phyloP scores from a whole-genome alignment of 2,888 invertebrate species.

The Spodoptera littoralis region DNA sequence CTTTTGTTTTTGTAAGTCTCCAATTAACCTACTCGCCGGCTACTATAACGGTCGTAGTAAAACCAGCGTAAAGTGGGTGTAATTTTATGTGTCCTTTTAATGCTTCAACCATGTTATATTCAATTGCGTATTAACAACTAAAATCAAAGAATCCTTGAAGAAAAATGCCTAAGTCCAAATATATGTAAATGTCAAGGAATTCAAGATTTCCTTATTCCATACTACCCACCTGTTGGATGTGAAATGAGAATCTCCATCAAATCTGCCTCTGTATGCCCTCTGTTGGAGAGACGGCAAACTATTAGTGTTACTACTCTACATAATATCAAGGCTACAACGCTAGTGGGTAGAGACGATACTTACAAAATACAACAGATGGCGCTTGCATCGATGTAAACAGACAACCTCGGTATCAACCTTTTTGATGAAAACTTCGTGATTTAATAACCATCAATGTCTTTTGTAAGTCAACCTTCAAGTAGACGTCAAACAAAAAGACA shows the following conservation, averaged over 20 bases:
- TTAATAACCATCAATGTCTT: not conserved
- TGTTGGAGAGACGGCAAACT: slow-evolving; percentile 26
- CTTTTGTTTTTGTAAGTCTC: too few species aligned
- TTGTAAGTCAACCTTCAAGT: too few species aligned
- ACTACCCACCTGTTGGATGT: slow-evolving; percentile 24
- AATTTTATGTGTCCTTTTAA: too few species aligned
- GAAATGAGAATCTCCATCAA: not conserved
- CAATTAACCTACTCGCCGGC: too few species aligned
- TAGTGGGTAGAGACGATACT: slow-evolving; percentile 1
- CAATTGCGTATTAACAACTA: too few species aligned
- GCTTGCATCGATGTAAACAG: not conserved
- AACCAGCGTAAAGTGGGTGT: too few species aligned
- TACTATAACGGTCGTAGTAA: too few species aligned
- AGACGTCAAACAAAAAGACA: too few species aligned
- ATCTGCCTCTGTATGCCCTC: slow-evolving; percentile 34
- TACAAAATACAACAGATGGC: slow-evolving; percentile 36
- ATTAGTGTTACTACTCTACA: not conserved
- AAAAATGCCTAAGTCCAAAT: too few species aligned
- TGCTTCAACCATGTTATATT: too few species aligned
- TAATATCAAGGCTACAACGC: not conserved
- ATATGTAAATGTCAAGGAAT: too few species aligned
- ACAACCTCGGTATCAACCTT: not conserved
- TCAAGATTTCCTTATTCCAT: slow-evolving; percentile 4
- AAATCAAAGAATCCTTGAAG: too few species aligned
- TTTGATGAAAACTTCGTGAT: not conserved